Evolutionary conservation across 2,113 vertebrate genomes (phyloP).

Genomic region (Chascanopsetta lugubris): DNA sequence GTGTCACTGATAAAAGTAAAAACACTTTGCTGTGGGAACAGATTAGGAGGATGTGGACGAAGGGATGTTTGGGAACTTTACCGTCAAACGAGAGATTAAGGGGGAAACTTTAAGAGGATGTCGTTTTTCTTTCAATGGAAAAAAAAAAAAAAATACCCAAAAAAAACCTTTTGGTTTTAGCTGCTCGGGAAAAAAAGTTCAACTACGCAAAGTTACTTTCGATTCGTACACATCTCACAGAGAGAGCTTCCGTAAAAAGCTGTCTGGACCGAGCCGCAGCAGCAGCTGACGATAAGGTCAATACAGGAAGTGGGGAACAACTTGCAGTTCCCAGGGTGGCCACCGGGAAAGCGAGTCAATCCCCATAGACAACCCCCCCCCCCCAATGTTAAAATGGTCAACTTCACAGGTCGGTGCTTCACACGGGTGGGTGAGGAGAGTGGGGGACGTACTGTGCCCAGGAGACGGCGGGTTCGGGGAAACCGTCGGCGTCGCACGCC

Average conservation of each 20-base stretch:
- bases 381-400: neutral
- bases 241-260: no score
- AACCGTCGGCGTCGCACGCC: conserved; percentile 94
- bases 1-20: conserved; percentile 9
- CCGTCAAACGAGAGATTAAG: no score
- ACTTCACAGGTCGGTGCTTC: neutral
- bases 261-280: no score
- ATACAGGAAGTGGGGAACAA: no score
- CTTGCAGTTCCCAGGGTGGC: no score
- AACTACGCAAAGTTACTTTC: neutral
- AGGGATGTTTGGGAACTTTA: neutral
- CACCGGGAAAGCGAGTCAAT: no score
- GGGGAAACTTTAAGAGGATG: no score
- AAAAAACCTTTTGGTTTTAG: no score
- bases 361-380: neutral
- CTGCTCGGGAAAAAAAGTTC: no score
- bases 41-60: neutral
- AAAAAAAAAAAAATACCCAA: no score
- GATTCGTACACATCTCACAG: neutral
- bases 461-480: conserved; percentile 91
- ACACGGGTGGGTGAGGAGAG: neutral
- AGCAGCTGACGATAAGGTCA: no score
- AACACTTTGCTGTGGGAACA: neutral
- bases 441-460: conserved; percentile 88
- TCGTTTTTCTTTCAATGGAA: neutral